phyloP scores from a whole-genome alignment of 2,797 vertebrate genomes.

The Eidolon dupreanum region DNA sequence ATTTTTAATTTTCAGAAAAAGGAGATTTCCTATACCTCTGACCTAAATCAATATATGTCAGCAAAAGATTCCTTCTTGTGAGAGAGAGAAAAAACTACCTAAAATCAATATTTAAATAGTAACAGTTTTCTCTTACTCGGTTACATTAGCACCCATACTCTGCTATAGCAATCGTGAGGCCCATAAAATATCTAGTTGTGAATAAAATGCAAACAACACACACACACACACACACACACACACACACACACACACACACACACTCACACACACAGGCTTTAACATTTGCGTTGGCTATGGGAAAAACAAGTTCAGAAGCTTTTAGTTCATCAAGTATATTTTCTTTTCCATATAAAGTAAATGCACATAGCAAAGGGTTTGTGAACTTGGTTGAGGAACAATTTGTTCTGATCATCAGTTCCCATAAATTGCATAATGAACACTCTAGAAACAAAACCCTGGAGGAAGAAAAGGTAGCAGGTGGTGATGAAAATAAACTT shows the following conservation, averaged over 20 bases:
- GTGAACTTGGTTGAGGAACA: constrained; percentile 2
- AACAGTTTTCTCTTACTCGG: neutral
- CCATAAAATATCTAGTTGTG: neutral
- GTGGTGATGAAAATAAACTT: neutral
- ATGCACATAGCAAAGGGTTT: neutral
- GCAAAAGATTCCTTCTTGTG: neutral
- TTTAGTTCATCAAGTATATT: neutral
- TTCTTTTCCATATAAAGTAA: neutral
- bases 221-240: no score
- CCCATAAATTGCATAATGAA: neutral
- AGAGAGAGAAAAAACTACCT: neutral
- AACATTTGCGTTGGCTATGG: neutral
- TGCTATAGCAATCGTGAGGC: neutral
- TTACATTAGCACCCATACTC: neutral
- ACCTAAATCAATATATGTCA: neutral
- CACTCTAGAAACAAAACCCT: neutral
- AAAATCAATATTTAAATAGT: neutral
- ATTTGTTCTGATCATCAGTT: constrained; percentile 9
- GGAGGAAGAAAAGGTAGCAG: constrained; percentile 25
- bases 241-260: no score
- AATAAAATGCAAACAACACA: neutral
- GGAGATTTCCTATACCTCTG: neutral
- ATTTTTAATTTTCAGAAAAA: neutral
- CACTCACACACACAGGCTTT: neutral
- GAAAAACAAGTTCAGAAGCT: neutral